A percentile compares a stretch with the other conserved stretches of the same genome.
Conservation (phyloP, 1,140 invertebrate genomes). For the Adelges cooleyi region DNA sequence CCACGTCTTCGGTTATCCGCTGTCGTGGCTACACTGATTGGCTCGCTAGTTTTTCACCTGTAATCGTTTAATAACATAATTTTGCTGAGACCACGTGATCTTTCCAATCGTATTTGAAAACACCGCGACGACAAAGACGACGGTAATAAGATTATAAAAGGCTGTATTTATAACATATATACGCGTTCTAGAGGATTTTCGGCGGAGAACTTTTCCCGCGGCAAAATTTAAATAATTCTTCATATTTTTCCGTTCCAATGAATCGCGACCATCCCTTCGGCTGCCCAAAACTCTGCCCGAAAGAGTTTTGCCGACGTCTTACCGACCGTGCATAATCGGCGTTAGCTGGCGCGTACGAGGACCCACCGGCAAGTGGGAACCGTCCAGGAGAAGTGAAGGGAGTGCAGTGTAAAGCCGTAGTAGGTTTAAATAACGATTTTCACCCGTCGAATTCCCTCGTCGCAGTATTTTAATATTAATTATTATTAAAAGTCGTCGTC, state of each 20-base stretch:
- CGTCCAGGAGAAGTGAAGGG: background rate
- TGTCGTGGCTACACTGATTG: no score
- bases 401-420: background rate
- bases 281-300: background rate
- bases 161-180: no score
- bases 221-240: slow-evolving; percentile 23
- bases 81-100: no score
- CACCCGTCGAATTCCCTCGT: slow-evolving; percentile 25
- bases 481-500: slow-evolving; percentile 28
- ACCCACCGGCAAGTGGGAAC: background rate
- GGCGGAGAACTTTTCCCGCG: slow-evolving; percentile 1
- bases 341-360: slow-evolving; percentile 2
- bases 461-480: slow-evolving; percentile 28
- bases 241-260: slow-evolving; percentile 19
- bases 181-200: background rate
- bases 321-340: slow-evolving; percentile 24
- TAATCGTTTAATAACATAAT: no score
- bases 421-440: slow-evolving; percentile 29
- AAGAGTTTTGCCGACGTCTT: background rate
- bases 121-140: background rate
- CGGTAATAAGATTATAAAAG: slow-evolving; percentile 15
- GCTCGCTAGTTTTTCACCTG: no score
- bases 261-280: slow-evolving; percentile 7
- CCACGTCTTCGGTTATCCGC: no score
- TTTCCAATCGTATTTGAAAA: no score